Conservation (phyloP, 2,888 invertebrate species). For the Leptothorax acervorum region DNA sequence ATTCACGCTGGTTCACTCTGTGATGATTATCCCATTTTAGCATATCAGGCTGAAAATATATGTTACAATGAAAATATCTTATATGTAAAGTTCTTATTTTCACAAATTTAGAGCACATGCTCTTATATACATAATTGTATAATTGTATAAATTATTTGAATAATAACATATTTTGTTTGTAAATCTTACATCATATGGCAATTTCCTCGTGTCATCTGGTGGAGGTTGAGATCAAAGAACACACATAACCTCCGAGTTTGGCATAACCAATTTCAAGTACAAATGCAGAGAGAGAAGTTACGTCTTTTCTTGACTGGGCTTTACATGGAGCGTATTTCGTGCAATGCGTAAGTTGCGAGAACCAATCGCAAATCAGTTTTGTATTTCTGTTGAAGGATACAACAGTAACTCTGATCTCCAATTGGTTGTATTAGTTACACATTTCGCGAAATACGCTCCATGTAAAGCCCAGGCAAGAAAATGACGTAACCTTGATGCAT, state of each 20-base stretch:
- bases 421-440: too few species aligned
- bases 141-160: background rate
- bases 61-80: background rate
- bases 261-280: conserved; percentile 88
- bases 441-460: too few species aligned
- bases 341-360: too few species aligned
- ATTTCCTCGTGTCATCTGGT: conserved; percentile 86
- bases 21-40: conserved; percentile 92
- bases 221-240: conserved; percentile 89
- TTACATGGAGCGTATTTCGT: too few species aligned
- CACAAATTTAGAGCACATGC: background rate
- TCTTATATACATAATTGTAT: background rate
- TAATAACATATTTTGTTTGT: background rate
- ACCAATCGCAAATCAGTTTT: too few species aligned
- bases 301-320: too few species aligned
- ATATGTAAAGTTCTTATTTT: background rate
- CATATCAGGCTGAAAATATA: conserved; percentile 87
- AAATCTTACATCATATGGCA: conserved; percentile 90
- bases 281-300: too few species aligned
- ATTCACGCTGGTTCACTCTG: conserved; percentile 86
- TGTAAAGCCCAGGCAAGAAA: too few species aligned
- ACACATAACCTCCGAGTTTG: conserved; percentile 88
- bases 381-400: too few species aligned
- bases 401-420: too few species aligned
- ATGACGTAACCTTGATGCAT: too few species aligned